Evolutionary conservation across 2,113 vertebrate species (phyloP), one percentile per base, ranked within the genome.

Genomic region (Archocentrus centrarchus): DNA sequence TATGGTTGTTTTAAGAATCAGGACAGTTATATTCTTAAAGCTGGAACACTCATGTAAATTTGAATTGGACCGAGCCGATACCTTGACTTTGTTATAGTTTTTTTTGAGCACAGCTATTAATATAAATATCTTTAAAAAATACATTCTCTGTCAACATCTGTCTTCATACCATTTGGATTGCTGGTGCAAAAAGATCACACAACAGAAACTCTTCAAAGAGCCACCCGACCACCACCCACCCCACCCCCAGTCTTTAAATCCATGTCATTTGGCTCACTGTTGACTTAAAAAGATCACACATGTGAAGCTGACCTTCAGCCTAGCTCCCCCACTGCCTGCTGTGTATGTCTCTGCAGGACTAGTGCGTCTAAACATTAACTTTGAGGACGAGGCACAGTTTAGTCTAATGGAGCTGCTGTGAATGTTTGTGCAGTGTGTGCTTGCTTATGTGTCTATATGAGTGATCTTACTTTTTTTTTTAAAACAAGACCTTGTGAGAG

Each of bases 301-400:
- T 90, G 86, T 76, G 80, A 77, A 77, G 59, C 80, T 93, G 95
- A 95, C 94, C 93, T 95, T 95, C 94, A 94, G 92, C 88, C 90
- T 82, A 44, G 78, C 61, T 79, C 81, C 81, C 84, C 75, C 50
- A 14, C 85, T 1, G 53, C 88, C 81, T 78, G 80, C 88, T 84
- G 86, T 62, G 76, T 90, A 87, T 92, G 88, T 94, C 93, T 91
- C 89, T 83, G 85, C 89, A 88, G 81, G 80, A 90, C 75, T 79
- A 89, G 86, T 80, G 81, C 82, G 92, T 93, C 91, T 95, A 95
- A 95, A 95, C 93, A 95, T 95, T 95, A 95, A 94, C 95, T 92
- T 85, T 82, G 22, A 24, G 75, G 87, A 80, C 75, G 32, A 88
- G 81, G 82, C 86, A 90, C 89, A 90, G 87, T 91, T 93, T 92